Base-by-base conservation (phyloP, 2,113 vertebrate species). In the Zosterops japonicus region DNA sequence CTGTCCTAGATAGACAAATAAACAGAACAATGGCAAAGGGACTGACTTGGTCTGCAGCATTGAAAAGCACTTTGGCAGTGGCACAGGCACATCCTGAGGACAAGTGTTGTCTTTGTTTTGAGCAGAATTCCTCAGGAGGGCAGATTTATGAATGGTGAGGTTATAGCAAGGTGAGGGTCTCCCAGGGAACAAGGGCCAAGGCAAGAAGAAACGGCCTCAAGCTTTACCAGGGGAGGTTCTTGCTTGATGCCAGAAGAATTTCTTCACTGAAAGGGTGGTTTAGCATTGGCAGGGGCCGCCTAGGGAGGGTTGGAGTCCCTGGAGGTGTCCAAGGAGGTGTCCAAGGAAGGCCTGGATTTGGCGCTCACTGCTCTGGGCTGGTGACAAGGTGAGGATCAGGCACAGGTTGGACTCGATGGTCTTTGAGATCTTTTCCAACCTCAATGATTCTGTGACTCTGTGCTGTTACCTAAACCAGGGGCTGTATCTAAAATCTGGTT, bases 1-100 rank as follows among this genome's bases (percentile, higher is more conserved):
- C 79, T 90, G 80, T 68, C 68, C 80, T 90, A 75, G 59, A 24
- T 89, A 87, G 72, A 72, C 79, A 81, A 64, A 68, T 28, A 83
- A 90, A 88, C 25, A 47, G 56, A 83, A 47, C 87, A 85, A 68
- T 70, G 42, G 7, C 15, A 91, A 47, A 85, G 42, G 71, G 89
- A 8, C 83, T 87, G 35, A 12, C 69, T 52, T 25, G 80, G 24
- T 27, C 68, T 71, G 91, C 18, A 71, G 47, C 23, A 1, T 60
- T 70, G 35, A 61, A 74, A 74, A 80, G 55, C 52, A 23, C 55
- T 1, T 8, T 88, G 93, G 89, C 93, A 75, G 25, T 50, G 63
- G 20, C 84, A 50, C 19, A 49, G 83, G 27, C 1, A 11, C 41
- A 15, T 77, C 61, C 27, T 42, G 50, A 61, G 70, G 55, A 53